Evolutionary conservation across 2,888 invertebrate species (phyloP), one percentile per base, ranked within the genome.

Genomic region (Oxycera nigricornis): DNA sequence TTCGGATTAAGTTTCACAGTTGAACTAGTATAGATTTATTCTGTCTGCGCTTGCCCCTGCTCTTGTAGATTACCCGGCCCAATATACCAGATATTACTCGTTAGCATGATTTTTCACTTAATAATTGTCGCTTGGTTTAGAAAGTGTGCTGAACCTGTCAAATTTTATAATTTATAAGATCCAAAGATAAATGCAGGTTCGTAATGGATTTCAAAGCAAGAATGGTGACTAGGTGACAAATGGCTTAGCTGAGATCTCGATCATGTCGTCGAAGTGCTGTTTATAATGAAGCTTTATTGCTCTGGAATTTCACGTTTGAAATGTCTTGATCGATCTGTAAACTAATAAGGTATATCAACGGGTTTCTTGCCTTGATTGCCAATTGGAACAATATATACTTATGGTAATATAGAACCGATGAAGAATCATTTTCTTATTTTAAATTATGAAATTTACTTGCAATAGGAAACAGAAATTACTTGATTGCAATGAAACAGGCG

Each of bases 31-130:
- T 24, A 17, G 52, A 22, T 55, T 55, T 2, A 55, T 22, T 2
- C 3, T 6, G 52, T 2, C 6, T 35, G 35, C 3, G 11, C 17
- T 46, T 46, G n/a, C 11, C 11, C 46, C 46, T 46, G 46, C 17
- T n/a, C n/a, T 22, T 55, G 17, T 24, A 55, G 55, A 22, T 22
- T 1, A 7, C 20, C 17, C 14, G 46, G 17, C 55, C 11, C 55
- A 24, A 2, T 22, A 55, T 11, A 24, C 20, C 22, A 22, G 24
- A 55, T 55, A 7, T 46, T 55, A 3, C 24, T 28, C 11, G 46
- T 41, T 22, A 26, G 67, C 67, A 41, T 46, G 67, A 39, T 67
- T 41, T 62, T 67, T 31, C 62, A 17, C 67, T 67, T 39, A 67
- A 22, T 39, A 59, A 59, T 59, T 59, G 59, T 28, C 59, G 59